Base-by-base conservation (phyloP, 2,888 invertebrate species). In the Parthenolecanium corni region DNA sequence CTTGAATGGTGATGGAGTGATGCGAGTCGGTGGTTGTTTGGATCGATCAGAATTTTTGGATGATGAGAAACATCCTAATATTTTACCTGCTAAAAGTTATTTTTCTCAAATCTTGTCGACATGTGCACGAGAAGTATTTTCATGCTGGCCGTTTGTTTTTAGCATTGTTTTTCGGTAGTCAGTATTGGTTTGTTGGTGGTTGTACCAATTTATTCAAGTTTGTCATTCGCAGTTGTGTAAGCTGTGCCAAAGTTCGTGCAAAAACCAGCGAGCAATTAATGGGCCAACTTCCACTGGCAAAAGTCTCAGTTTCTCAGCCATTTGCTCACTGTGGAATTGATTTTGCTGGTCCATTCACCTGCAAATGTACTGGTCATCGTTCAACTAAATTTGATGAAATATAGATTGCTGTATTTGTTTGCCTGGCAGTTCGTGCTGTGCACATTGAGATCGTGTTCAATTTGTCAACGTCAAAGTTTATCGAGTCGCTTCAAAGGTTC, bases 1-100 rank as follows among this genome's bases (percentile, higher is more conserved):
- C 14, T 2, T 63, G 5, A 46, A 46, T 18, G 3, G 21, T 1
- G 42, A 51, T 12, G 31, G 25, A 21, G 1, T 64, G 2, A 21
- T 64, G 2, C 46, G 57, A 2, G 51, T 64, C 2, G 36, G 64
- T 1, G 64, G 64, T 46, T n/a, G 57, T 20, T 20, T 40, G 4
- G 9, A 23, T 12, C 16, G 49, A n/a, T 2, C 23, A 16, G 1
- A 2, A 1, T 20, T 21, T n/a, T 16, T 16, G 2, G n/a, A 38
- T 4, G 18, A 24, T 2, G 40, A n/a, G 2, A 56, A 23, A 4
- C 51, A 51, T 18, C 64, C 64, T 12, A 49, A 57, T 3, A 1
- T 64, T 1, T 18, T 64, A 20, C 46, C 64, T 9, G n/a, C 1
- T 1, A 16, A 21, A 40, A 3, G 16, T 1, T 20, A 56, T 23